Conservation (phyloP, 2,888 invertebrate species). For the Amorpha juglandis region DNA sequence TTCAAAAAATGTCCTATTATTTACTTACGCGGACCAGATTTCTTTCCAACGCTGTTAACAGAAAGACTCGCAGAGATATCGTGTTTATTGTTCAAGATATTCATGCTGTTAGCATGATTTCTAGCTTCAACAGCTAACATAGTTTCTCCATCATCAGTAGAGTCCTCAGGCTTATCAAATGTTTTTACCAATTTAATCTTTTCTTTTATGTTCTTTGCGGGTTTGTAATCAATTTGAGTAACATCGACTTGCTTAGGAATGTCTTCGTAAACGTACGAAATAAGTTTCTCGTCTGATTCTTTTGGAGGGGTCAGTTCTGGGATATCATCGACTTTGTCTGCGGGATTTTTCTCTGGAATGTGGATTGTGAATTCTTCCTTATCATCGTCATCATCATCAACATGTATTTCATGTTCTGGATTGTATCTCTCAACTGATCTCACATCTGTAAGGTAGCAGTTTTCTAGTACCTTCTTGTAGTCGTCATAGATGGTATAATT, state of each 20-base stretch:
- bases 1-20: too few relatives aligned
- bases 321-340: conserved; percentile 63
- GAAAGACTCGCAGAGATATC: conserved; percentile 85
- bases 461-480: conserved; percentile 83
- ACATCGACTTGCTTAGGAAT: conserved; percentile 73
- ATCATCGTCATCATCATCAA: conserved; percentile 55
- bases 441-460: conserved; percentile 86
- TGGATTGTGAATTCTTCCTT: conserved; percentile 60
- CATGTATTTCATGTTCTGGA: conserved; percentile 55
- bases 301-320: conserved; percentile 68
- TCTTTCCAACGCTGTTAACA: conserved; percentile 85
- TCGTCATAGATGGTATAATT: conserved; percentile 86
- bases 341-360: conserved; percentile 60
- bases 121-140: conserved; percentile 86
- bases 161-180: conserved; percentile 75
- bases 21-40: conserved; percentile 67
- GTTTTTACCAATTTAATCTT: conserved; percentile 83
- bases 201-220: conserved; percentile 79
- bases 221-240: conserved; percentile 65
- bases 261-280: conserved; percentile 79
- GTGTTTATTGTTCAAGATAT: conserved; percentile 67
- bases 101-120: conserved; percentile 75
- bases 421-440: conserved; percentile 79
- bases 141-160: conserved; percentile 82
- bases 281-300: conserved; percentile 81